Conservation (phyloP, 2,888 invertebrate species). For the Ochlodes sylvanus region DNA sequence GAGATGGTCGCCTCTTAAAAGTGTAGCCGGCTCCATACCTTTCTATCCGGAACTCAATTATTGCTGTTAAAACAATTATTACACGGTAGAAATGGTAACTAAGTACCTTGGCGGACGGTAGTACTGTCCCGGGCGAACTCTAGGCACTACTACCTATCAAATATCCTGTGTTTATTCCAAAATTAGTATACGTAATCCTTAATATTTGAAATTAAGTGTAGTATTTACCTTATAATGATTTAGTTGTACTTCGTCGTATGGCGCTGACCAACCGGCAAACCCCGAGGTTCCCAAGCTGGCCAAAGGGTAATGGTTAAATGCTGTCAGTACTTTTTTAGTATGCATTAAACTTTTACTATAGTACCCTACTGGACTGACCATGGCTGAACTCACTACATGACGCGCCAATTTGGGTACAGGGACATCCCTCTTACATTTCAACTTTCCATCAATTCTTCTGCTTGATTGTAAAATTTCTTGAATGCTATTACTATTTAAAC, state of each 20-base stretch:
- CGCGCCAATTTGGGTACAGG: conserved; percentile 73
- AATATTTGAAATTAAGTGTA: too few relatives aligned
- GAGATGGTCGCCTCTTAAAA: too few relatives aligned
- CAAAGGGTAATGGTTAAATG: conserved; percentile 91
- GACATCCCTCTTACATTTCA: conserved; percentile 62
- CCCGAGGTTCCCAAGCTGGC: conserved; percentile 84
- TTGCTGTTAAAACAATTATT: too few relatives aligned
- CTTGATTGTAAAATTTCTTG: conserved; percentile 24
- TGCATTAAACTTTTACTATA: conserved; percentile 90
- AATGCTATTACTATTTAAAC: conserved; percentile 54
- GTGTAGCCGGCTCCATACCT: too few relatives aligned
- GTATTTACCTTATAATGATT: conserved; percentile 87
- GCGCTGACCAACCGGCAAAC: conserved; percentile 84
- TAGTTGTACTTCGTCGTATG: conserved; percentile 85
- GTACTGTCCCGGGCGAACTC: too few relatives aligned
- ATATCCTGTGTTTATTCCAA: neutral
- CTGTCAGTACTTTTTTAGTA: conserved; percentile 87
- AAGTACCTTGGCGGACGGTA: too few relatives aligned
- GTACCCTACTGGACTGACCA: conserved; percentile 86
- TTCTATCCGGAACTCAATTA: too few relatives aligned
- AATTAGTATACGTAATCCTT: neutral
- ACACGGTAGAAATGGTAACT: too few relatives aligned
- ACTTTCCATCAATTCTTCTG: conserved; percentile 46
- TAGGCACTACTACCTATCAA: too few relatives aligned
- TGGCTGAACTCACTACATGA: conserved; percentile 82